Evolutionary conservation across 2,113 vertebrate genomes (phyloP).

Genomic region (Smithornis capensis): DNA sequence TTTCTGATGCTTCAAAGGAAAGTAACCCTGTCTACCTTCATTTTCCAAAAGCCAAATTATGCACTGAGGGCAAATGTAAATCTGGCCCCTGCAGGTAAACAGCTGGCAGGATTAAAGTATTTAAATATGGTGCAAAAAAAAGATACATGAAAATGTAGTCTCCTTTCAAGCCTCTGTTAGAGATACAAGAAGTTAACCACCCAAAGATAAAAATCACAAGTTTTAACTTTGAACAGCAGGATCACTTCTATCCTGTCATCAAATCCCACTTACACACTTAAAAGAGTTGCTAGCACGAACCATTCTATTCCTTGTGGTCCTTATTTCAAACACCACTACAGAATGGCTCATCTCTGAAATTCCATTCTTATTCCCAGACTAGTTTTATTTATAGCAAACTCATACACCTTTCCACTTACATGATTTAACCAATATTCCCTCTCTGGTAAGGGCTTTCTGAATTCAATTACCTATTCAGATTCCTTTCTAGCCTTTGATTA

Average conservation of each 20-base stretch:
- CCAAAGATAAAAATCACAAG: slow-evolving; percentile 1
- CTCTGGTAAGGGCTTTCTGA: neutral
- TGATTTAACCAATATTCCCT: neutral
- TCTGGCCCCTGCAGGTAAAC: slow-evolving; percentile 43
- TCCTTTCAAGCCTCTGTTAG: slow-evolving; percentile 9
- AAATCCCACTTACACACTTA: neutral
- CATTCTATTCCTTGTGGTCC: neutral
- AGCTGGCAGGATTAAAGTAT: slow-evolving; percentile 53
- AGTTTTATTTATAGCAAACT: neutral
- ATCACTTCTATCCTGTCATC: neutral
- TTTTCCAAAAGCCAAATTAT: slow-evolving; percentile 8
- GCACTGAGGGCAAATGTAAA: slow-evolving; percentile 36
- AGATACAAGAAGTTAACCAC: slow-evolving; percentile 13
- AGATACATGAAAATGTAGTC: slow-evolving; percentile 23
- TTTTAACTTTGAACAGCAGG: neutral
- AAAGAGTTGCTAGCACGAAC: neutral
- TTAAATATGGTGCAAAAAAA: slow-evolving; percentile 10
- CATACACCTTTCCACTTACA: neutral
- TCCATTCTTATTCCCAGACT: neutral
- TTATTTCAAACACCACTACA: neutral
- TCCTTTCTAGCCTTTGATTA: neutral
- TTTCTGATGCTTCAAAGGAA: slow-evolving; percentile 19
- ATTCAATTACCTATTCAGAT: neutral
- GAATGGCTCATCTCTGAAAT: neutral
- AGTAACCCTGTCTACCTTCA: neutral